These are phyloP conservation scores for Forbesichthys agassizii DNA, from an alignment of 2,113 vertebrate species.

Conservation along the genomic window DNA sequence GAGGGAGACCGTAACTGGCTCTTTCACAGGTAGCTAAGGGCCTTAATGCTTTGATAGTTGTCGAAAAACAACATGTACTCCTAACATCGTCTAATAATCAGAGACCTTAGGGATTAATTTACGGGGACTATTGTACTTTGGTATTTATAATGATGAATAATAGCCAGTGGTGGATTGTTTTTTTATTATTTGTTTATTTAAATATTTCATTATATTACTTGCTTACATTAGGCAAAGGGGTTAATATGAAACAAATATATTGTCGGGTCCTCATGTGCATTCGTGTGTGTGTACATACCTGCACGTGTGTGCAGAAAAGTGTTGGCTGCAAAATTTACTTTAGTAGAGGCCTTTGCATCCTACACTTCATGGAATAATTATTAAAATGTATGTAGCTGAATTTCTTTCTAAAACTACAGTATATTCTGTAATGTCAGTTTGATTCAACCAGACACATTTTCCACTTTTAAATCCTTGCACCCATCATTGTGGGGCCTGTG, in stretches of 20 bases:
- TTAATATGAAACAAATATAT: neutral
- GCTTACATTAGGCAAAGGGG: neutral
- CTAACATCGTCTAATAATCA: too few species aligned
- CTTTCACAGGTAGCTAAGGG: conserved; percentile 29
- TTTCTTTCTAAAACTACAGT: too few species aligned
- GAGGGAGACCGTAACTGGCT: conserved; percentile 69
- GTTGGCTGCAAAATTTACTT: conserved; percentile 34
- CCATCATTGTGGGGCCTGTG: too few species aligned
- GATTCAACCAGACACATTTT: too few species aligned
- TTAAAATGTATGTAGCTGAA: too few species aligned
- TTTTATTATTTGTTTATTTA: conserved; percentile 35
- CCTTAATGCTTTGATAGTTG: neutral
- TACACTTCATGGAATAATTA: too few species aligned
- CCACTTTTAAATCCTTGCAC: too few species aligned
- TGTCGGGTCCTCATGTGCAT: too few species aligned
- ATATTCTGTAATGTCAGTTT: too few species aligned
- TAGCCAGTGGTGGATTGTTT: neutral
- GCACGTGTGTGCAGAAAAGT: conserved; percentile 55
- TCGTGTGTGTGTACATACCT: too few species aligned
- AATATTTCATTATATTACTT: too few species aligned
- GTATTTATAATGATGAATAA: conserved; percentile 17
- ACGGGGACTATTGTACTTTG: neutral
- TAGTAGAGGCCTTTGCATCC: conserved; percentile 71
- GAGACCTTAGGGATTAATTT: too few species aligned
- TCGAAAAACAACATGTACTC: neutral